phyloP scores from a whole-genome alignment of 64 coral and sea anemone species.

The Stichodactyla helianthus region DNA sequence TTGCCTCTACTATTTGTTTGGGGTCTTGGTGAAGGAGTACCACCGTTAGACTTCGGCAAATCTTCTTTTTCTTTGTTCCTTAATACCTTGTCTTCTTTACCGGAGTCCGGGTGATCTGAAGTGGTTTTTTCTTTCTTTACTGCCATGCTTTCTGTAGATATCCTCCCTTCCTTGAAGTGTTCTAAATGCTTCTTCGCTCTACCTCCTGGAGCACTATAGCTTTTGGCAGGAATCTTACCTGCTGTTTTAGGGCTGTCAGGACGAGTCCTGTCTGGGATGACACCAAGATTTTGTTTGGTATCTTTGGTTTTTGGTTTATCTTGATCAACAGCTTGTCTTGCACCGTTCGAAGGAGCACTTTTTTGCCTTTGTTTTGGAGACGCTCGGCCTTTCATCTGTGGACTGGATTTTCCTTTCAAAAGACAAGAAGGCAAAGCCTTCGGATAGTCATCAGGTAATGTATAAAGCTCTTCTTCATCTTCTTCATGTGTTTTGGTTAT shows the following conservation, averaged over 20 bases:
- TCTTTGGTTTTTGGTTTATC: not conserved
- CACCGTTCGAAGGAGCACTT: not conserved
- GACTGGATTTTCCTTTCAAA: not conserved
- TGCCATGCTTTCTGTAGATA: not conserved
- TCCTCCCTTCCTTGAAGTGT: not conserved
- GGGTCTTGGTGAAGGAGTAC: not conserved
- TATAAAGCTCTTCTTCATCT: not conserved
- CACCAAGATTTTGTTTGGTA: not conserved
- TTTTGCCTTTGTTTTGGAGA: not conserved
- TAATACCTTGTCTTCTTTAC: not conserved
- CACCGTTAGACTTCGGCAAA: not conserved
- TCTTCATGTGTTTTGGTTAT: not conserved
- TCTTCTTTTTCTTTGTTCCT: not conserved
- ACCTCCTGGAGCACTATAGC: not conserved
- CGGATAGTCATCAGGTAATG: not conserved
- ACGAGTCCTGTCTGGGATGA: not conserved
- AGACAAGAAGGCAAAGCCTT: not conserved
- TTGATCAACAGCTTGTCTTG: not conserved
- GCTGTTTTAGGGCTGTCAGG: not conserved
- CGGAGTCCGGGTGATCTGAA: not conserved
- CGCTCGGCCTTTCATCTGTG: not conserved
- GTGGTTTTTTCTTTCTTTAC: not conserved
- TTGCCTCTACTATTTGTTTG: not conserved
- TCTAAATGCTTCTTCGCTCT: not conserved
- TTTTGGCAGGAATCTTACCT: not conserved